A percentile compares a stretch with the other conserved stretches of the same genome.
Conservation (phyloP, 2,888 invertebrate species). For the Phalangium opilio region DNA sequence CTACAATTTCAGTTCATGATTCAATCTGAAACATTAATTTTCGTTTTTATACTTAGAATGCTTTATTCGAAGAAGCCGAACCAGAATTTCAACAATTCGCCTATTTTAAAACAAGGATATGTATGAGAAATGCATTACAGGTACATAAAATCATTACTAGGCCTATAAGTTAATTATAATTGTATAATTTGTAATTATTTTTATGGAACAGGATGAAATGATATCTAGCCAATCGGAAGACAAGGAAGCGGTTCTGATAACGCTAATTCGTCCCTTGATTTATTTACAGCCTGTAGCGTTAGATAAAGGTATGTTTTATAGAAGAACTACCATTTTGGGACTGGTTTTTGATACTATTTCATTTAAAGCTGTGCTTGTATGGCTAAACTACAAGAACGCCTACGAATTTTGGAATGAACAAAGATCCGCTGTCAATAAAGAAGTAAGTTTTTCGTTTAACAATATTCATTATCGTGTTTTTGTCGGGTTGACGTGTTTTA, state of each 20-base stretch:
- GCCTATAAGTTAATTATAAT: background rate
- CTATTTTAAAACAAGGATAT: slow-evolving; percentile 90
- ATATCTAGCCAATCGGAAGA: slow-evolving; percentile 54
- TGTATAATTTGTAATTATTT: background rate
- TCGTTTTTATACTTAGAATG: slow-evolving; percentile 50
- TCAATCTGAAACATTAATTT: background rate
- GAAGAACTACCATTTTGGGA: too few relatives aligned
- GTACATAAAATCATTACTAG: slow-evolving; percentile 18
- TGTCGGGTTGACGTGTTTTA: too few relatives aligned
- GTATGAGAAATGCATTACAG: slow-evolving; percentile 37
- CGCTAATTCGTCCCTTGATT: slow-evolving; percentile 78
- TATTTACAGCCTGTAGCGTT: slow-evolving; percentile 95
- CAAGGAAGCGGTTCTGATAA: slow-evolving; percentile 56
- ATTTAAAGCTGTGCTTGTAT: slow-evolving; percentile 68
- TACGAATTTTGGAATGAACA: slow-evolving; percentile 99
- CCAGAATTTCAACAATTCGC: slow-evolving; percentile 96
- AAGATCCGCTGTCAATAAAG: slow-evolving; percentile 72
- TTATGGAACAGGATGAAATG: slow-evolving; percentile 60
- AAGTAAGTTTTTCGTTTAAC: slow-evolving; percentile 40
- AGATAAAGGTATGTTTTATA: slow-evolving; percentile 53
- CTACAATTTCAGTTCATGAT: background rate
- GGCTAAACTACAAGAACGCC: slow-evolving; percentile 98
- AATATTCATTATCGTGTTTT: too few relatives aligned
- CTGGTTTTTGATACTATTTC: too few relatives aligned
- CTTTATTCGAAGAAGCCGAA: slow-evolving; percentile 91